Evolutionary conservation across 2,113 vertebrate genomes (phyloP).

Genomic region (Panthera leo): DNA sequence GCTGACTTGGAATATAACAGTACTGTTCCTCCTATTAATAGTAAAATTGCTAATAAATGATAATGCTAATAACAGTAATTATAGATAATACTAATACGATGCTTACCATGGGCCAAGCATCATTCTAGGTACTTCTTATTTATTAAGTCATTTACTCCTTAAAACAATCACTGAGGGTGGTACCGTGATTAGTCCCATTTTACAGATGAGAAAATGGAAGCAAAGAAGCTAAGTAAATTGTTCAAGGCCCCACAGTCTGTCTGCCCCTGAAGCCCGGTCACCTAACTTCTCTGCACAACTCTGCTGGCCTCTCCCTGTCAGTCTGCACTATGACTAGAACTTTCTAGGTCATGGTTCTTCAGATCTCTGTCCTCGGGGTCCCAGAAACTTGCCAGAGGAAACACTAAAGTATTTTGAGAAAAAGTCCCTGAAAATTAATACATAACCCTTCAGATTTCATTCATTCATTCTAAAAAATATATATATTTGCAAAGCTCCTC

Average conservation of each 20-base stretch:
- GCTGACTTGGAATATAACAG: neutral
- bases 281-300: neutral
- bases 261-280: neutral
- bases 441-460: neutral
- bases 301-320: neutral
- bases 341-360: neutral
- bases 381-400: neutral
- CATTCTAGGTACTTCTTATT: neutral
- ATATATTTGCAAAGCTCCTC: neutral
- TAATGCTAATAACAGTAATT: neutral
- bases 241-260: neutral
- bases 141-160: neutral
- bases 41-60: neutral
- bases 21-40: neutral
- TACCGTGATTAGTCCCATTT: neutral
- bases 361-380: neutral
- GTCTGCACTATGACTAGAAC: neutral
- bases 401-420: neutral
- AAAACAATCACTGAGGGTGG: neutral
- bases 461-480: neutral
- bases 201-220: neutral
- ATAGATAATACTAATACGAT: neutral
- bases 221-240: neutral
- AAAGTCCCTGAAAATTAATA: neutral
- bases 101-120: neutral